Percentiles rank a stretch among this genome's conserved stretches.
phyloP scores from a whole-genome alignment of 2,888 invertebrate genomes.

The Lepidocyrtinus sp. region DNA sequence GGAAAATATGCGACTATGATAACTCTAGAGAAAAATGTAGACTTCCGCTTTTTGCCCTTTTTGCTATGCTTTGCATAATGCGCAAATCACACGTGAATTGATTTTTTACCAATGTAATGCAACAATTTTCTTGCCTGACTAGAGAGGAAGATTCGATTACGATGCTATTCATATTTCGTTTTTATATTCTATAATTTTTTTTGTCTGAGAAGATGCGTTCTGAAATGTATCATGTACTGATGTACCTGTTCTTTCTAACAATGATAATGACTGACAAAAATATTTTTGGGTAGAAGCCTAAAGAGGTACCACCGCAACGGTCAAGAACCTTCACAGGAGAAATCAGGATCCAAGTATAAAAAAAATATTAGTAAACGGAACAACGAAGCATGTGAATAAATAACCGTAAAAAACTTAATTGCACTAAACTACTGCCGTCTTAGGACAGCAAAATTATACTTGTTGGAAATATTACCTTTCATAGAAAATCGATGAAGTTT shows the following conservation, averaged over 20 bases:
- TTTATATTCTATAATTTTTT: not conserved
- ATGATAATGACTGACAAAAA: not conserved
- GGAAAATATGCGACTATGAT: slow-evolving; percentile 9
- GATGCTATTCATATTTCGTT: not conserved
- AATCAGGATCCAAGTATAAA: slow-evolving; percentile 48
- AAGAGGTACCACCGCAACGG: slow-evolving; percentile 37
- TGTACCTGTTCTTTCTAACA: slow-evolving; percentile 5
- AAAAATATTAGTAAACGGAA: not conserved
- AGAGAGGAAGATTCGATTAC: slow-evolving; percentile 32
- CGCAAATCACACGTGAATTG: not conserved
- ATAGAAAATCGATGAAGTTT: too few species aligned
- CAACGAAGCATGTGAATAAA: slow-evolving; percentile 1
- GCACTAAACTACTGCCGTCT: slow-evolving; percentile 4
- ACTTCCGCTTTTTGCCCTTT: slow-evolving; percentile 34
- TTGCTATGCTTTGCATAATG: not conserved
- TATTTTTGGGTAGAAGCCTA: not conserved
- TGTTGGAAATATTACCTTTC: too few species aligned
- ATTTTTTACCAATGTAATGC: slow-evolving; percentile 11
- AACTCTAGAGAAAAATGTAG: slow-evolving; percentile 16
- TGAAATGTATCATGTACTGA: slow-evolving; percentile 15
- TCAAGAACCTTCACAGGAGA: slow-evolving; percentile 57
- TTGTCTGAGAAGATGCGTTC: slow-evolving; percentile 2
- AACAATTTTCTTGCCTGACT: slow-evolving; percentile 27
- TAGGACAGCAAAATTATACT: not conserved
- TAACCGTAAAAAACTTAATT: not conserved